Base-by-base conservation (phyloP, 2,797 vertebrate genomes). In the Zenarchopterus dispar region DNA sequence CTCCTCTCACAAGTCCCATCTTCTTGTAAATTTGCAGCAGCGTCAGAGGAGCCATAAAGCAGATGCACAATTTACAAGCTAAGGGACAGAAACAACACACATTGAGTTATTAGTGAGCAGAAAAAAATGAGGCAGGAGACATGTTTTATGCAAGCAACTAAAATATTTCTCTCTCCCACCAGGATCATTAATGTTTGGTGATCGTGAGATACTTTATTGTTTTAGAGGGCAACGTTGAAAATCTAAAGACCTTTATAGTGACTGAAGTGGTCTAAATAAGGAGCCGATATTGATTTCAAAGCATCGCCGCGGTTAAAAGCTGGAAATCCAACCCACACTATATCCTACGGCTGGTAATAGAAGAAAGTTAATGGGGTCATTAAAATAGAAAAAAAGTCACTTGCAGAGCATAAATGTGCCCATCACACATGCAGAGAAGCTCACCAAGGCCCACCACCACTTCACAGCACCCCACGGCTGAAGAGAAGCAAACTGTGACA, bases 11-110 rank as follows among this genome's bases (percentile, higher is more conserved):
- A 57, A 71, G 72, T 70, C 65, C 69, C 74, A 70, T 84, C 78
- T 62, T 78, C 80, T 78, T 81, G 69, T 82, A 84, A 81, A 86
- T 88, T 71, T 82, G 81, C 83, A 75, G 71, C 62, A 42, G 74
- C 75, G 85, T 87, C 81, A 3, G 62, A 47, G 66, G 86, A 75
- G 62, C 8, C 73, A 84, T 88, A 82, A 86, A 84, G 66, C 69
- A 83, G 82, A 88, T 73, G 70, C 84, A 81, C 67, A 68, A 86
- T 83, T 87, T 88, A 86, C 82, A 81, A 81, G 80, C 78, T 22
- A 56, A n/a, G 70, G 65, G 69, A 70, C 58, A 22, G 60, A 61
- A 66, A 62, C 62, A 67, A 62, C 56, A 78, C 65, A 62, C 48
- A 21, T 77, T 82, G 78, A 84, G 64, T 84, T 84, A 81, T 78